Percentiles rank a stretch among this genome's conserved stretches.
phyloP scores from a whole-genome alignment of 2,797 vertebrate species.

The Oryzias sinensis region DNA sequence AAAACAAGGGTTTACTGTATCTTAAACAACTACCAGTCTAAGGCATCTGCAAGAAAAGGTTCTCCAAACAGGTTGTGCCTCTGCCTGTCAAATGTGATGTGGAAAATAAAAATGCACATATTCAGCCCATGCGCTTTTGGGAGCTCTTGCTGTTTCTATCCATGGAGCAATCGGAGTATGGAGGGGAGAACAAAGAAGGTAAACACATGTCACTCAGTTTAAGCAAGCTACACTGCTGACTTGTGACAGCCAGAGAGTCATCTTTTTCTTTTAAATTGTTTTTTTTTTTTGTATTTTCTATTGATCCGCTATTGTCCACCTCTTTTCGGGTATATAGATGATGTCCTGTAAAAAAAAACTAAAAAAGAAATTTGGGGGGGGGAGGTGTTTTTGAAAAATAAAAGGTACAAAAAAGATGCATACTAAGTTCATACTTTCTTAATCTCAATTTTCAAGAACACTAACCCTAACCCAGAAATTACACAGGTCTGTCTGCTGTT shows the following conservation, averaged over 20 bases:
- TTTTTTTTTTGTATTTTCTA: background rate
- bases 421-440: too few species aligned
- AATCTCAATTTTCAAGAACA: too few species aligned
- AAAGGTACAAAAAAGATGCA: too few species aligned
- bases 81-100: slow-evolving; percentile 50
- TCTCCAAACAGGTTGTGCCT: slow-evolving; percentile 33
- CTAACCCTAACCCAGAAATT: too few species aligned
- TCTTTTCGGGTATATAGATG: background rate
- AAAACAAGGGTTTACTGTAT: background rate
- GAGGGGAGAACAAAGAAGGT: slow-evolving; percentile 52
- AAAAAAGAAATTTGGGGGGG: too few species aligned
- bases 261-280: slow-evolving; percentile 12
- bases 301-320: background rate
- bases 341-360: too few species aligned
- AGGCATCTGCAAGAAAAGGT: slow-evolving; percentile 21
- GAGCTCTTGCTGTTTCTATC: slow-evolving; percentile 54
- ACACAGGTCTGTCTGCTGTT: too few species aligned
- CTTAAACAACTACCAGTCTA: slow-evolving; percentile 31
- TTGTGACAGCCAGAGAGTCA: slow-evolving; percentile 37
- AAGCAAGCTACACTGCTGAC: slow-evolving; percentile 42
- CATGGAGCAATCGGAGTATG: slow-evolving; percentile 59
- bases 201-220: slow-evolving; percentile 66
- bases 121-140: slow-evolving; percentile 56
- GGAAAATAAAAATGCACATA: slow-evolving; percentile 70
- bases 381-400: too few species aligned